Evolutionary conservation across 2,113 vertebrate genomes (phyloP), one percentile per base, ranked within the genome.

Genomic region (Cnemophilus loriae): DNA sequence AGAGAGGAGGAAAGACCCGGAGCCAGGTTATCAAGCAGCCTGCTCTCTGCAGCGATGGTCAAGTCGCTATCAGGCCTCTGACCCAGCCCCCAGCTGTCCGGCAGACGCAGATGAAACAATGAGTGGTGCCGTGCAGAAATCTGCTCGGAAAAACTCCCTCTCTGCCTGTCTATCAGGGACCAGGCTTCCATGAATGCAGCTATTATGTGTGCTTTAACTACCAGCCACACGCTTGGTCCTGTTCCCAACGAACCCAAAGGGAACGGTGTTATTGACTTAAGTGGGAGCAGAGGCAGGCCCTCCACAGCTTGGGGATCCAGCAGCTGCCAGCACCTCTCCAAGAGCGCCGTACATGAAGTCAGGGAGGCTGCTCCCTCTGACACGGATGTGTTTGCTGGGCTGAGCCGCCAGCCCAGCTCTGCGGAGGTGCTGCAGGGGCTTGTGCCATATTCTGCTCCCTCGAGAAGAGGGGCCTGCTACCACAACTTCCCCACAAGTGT

Each of bases 121-220:
- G 41, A 8, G 11, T 28, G 19, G 28, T 77, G 56, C 74, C 13
- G 2, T 11, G 33, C 55, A 50, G 49, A 53, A 52, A 63, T 67
- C 52, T 52, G 74, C 87, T 27, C 5, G 35, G 53, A 87, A 92
- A 67, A 87, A 5, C 37, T 64, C 91, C 44, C 19, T 82, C 74
- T 77, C 53, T 39, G 93, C 80, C 11, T 7, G 81, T 57, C 84
- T 70, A 8, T 89, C 88, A 37, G 46, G 57, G 3, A 60, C 70
- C 56, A 61, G 46, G 33, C 75, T 82, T 14, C 47, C 37, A 56
- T 97, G 88, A 97, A 94, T 76, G 89, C 50, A 76, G 75, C 91
- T 41, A 77, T 87, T 92, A 60, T 95, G 84, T 32, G 7, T 35
- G 57, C 64, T 87, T 68, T 55, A 92, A 85, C 37, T 44, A 70